Percentiles rank a stretch among this genome's conserved stretches.
These are phyloP conservation scores for Alosa sapidissima DNA, from an alignment of 2,797 vertebrate species.

Conservation along the genomic window DNA sequence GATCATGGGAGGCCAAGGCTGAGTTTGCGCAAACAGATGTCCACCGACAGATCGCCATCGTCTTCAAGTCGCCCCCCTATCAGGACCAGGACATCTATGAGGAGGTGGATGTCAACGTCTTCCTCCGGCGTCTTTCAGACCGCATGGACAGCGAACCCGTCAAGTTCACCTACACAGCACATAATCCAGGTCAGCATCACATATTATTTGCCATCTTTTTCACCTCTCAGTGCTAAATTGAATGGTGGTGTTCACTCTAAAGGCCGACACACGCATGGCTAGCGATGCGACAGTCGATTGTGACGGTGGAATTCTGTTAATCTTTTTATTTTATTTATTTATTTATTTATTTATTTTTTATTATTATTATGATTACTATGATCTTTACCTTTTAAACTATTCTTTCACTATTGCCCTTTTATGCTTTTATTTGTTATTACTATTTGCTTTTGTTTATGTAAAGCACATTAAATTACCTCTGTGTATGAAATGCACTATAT, in stretches of 20 bases:
- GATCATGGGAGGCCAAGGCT: conserved; percentile 85
- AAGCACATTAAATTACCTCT: too few relatives aligned
- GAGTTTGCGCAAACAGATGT: conserved; percentile 93
- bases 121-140: conserved; percentile 84
- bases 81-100: conserved; percentile 81
- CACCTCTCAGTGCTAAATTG: neutral
- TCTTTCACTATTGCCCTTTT: too few relatives aligned
- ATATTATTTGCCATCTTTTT: neutral
- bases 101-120: conserved; percentile 79
- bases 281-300: too few relatives aligned
- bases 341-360: too few relatives aligned
- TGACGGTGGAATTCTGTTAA: too few relatives aligned
- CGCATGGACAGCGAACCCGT: conserved; percentile 87
- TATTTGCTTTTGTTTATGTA: too few relatives aligned
- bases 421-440: too few relatives aligned
- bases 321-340: too few relatives aligned
- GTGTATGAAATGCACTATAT: too few relatives aligned
- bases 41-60: conserved; percentile 91
- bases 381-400: too few relatives aligned
- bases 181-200: conserved; percentile 72
- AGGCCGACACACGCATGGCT: too few relatives aligned
- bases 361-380: too few relatives aligned
- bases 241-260: neutral
- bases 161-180: conserved; percentile 82
- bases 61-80: conserved; percentile 88